phyloP scores from a whole-genome alignment of 1,140 invertebrate genomes.

The Magallana gigas region DNA sequence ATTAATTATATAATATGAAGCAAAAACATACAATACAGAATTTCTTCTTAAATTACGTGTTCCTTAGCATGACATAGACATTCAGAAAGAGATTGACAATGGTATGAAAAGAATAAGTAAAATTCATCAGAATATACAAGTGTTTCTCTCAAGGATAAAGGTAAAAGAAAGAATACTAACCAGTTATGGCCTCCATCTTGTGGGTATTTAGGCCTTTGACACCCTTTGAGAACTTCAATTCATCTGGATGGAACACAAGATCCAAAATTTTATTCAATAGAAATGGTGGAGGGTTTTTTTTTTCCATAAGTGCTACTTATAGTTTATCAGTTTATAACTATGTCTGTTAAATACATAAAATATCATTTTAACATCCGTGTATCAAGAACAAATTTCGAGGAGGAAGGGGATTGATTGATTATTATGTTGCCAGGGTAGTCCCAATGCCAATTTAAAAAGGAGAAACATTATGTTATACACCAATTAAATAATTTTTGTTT shows the following conservation, averaged over 20 bases:
- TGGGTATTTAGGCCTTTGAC: neutral
- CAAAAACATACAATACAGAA: neutral
- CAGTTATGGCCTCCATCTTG: slow-evolving; percentile 7
- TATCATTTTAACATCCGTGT: too few species aligned
- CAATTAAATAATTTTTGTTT: too few species aligned
- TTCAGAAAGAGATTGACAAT: neutral
- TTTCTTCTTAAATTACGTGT: neutral
- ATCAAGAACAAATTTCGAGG: too few species aligned
- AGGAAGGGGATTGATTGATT: too few species aligned
- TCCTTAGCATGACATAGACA: neutral
- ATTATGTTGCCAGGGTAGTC: too few species aligned
- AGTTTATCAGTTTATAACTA: too few species aligned
- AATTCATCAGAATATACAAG: neutral
- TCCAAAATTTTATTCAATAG: slow-evolving; percentile 11
- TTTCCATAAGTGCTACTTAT: neutral
- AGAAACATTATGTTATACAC: too few species aligned
- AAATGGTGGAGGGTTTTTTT: slow-evolving; percentile 3
- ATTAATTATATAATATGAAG: neutral
- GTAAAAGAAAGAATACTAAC: neutral
- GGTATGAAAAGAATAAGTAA: neutral
- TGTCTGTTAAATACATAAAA: too few species aligned
- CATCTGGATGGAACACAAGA: neutral
- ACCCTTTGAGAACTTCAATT: neutral
- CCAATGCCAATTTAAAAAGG: too few species aligned
- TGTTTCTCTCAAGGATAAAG: neutral